A percentile compares a stretch with the other conserved stretches of the same genome.
These are phyloP conservation scores for Ascidia mentula DNA, from an alignment of 23 tunicate species.

Conservation along the genomic window DNA sequence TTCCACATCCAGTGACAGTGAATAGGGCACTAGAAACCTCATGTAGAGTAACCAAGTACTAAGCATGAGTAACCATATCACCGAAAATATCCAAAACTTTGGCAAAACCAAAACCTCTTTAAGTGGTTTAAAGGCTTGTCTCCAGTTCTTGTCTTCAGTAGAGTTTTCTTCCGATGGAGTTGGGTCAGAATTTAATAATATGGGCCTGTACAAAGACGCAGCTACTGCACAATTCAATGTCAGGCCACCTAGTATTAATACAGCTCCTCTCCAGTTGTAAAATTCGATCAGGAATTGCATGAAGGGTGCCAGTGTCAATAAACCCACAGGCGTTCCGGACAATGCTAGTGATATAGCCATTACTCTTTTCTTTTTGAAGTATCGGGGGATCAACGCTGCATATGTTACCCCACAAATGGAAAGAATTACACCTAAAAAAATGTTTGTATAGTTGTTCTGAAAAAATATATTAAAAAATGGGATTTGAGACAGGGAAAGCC, in stretches of 20 bases:
- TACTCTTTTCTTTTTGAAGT: conserved; percentile 16
- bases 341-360: conserved; percentile 14
- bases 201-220: conserved; percentile 24
- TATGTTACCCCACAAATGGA: neutral
- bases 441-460: no score
- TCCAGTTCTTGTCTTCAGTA: neutral
- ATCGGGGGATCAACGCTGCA: conserved; percentile 14
- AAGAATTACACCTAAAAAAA: neutral
- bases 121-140: neutral
- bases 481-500: no score
- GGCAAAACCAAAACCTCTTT: neutral
- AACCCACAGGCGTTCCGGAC: conserved; percentile 17
- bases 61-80: neutral
- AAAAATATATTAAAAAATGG: no score
- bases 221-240: conserved; percentile 27
- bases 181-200: conserved; percentile 15
- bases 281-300: conserved; percentile 19
- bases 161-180: neutral
- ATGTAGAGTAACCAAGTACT: neutral
- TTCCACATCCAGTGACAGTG: neutral
- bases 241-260: conserved; percentile 22
- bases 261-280: conserved; percentile 32
- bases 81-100: neutral
- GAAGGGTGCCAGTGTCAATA: conserved; percentile 19
- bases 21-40: neutral